Base-by-base conservation (phyloP, 2,797 vertebrate species). In the Periparus ater region DNA sequence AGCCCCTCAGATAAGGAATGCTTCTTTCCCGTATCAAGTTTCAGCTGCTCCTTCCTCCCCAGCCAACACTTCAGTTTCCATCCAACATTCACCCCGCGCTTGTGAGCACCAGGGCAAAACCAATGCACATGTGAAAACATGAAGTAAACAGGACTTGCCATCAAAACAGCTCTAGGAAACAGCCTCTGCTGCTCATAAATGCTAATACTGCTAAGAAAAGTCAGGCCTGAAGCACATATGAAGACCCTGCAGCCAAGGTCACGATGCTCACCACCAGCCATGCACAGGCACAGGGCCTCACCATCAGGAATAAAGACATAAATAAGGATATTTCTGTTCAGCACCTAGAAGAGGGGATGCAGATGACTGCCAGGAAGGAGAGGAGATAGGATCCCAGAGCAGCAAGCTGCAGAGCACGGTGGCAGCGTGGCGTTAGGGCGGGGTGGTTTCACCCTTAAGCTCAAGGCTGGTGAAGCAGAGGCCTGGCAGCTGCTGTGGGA, bases 341-440 rank as follows among this genome's bases (percentile, higher is more conserved):
- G 53, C 50, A 32, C 25, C 25, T 8, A 3, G 32, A 82, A 57
- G 9, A 18, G 40, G n/a, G 4, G 12, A 48, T 1, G 25, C 48
- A 32, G 57, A n/a, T 0, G 1, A 2, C 25, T 13, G 36, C 9
- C 61, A 34, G 42, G 51, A 60, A 38, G 71, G 25, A 2, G 9
- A 27, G 4, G 22, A 45, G 45, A 21, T 3, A 5, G 0, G 17
- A 42, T 7, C 30, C 25, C 11, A 19, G 27, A 13, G 26, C 36
- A 57, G 53, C 6, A 9, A 26, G 36, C 45, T 16, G 57, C 36
- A 16, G 60, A 48, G 53, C 18, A 30, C 11, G 17, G 23, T 7
- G 15, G 23, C 23, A 40, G 51, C 2, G 2, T 1, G 1, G 58
- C 6, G 0, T 17, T 16, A 3, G 53, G 55, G 67, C 0, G 3